phyloP scores from a whole-genome alignment of 1,140 invertebrate genomes.

The Drosophila quadrilineata region DNA sequence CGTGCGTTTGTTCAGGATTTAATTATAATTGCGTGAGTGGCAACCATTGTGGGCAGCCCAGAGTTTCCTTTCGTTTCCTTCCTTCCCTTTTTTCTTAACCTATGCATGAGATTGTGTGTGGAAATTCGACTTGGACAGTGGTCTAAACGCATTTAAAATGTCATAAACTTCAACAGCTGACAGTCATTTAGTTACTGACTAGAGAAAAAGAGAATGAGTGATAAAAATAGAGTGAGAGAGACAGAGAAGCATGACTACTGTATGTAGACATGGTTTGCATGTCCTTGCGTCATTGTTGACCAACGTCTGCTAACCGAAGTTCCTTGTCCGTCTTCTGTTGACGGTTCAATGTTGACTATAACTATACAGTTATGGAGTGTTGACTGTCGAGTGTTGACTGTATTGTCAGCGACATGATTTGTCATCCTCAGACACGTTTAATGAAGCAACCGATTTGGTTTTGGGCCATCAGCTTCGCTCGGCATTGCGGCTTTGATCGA shows the following conservation, averaged over 20 bases:
- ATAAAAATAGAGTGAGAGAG: too few relatives aligned
- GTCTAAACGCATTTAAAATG: constrained; percentile 29
- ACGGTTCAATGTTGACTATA: too few relatives aligned
- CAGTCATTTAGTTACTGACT: neutral
- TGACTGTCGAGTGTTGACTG: constrained; percentile 39
- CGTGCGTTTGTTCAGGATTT: constrained; percentile 55
- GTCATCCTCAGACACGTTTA: constrained; percentile 47
- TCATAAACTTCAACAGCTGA: constrained; percentile 10
- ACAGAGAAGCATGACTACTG: constrained; percentile 12
- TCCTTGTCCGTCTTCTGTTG: constrained; percentile 27
- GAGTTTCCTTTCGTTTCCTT: too few relatives aligned
- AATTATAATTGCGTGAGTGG: constrained; percentile 71
- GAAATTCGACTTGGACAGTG: constrained; percentile 1
- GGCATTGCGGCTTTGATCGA: constrained; percentile 55
- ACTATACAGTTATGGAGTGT: too few relatives aligned
- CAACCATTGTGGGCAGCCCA: constrained; percentile 39
- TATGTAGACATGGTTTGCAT: constrained; percentile 35
- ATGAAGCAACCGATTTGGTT: constrained; percentile 38
- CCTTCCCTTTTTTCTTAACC: too few relatives aligned
- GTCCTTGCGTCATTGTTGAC: constrained; percentile 43
- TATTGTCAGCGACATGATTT: constrained; percentile 76
- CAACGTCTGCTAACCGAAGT: too few relatives aligned
- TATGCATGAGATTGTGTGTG: constrained; percentile 20
- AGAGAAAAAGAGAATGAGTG: too few relatives aligned
- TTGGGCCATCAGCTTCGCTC: constrained; percentile 40